These are phyloP conservation scores for Eubasilissa regina DNA, from an alignment of 1,140 invertebrate genomes.

Conservation along the genomic window DNA sequence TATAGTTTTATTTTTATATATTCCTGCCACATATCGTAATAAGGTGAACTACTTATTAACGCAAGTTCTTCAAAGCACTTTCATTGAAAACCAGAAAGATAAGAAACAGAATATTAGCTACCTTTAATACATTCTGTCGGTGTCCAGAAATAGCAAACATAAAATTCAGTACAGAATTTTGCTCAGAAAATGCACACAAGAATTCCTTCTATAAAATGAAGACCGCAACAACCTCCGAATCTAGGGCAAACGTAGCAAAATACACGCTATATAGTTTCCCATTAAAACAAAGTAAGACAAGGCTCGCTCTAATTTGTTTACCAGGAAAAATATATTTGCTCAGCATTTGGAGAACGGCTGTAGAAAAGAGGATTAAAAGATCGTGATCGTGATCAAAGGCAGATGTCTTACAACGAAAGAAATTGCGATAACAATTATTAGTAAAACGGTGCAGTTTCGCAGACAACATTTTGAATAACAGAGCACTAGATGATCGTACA, in stretches of 20 bases:
- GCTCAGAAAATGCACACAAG: too few species aligned
- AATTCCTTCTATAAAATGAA: neutral
- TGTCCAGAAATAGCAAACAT: too few species aligned
- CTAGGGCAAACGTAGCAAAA: neutral
- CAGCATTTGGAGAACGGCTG: neutral
- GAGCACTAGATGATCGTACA: neutral
- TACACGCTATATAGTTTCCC: neutral
- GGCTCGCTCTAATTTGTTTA: neutral
- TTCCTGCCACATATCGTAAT: too few species aligned
- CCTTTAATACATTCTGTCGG: too few species aligned
- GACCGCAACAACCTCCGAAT: constrained; percentile 6
- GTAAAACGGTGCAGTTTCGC: neutral
- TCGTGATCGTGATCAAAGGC: neutral
- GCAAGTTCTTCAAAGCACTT: too few species aligned
- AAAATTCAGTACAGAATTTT: too few species aligned
- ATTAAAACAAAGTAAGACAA: neutral
- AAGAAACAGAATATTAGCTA: too few species aligned
- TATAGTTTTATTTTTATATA: too few species aligned
- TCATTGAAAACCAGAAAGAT: too few species aligned
- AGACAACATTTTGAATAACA: neutral
- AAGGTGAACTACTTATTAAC: too few species aligned
- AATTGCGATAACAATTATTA: neutral
- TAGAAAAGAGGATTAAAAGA: neutral
- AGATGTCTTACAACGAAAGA: neutral
- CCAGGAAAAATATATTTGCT: neutral